Base-by-base conservation (phyloP, 2,113 vertebrate genomes). In the Semicossyphus pulcher region DNA sequence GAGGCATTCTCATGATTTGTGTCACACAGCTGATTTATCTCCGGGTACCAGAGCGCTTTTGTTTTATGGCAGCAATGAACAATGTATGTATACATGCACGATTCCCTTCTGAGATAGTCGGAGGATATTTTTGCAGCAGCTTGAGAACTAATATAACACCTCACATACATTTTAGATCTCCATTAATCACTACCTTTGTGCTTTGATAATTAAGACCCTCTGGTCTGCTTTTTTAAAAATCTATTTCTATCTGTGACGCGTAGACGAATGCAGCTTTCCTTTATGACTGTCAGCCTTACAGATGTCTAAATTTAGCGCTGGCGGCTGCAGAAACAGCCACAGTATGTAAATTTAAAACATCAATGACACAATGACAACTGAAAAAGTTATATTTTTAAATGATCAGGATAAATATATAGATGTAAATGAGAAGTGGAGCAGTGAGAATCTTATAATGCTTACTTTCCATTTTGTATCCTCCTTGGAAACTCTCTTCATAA, bases 1-100 rank as follows among this genome's bases (percentile, higher is more conserved):
- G 88, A 78, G 82, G 69, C 81, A 66, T 89, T 81, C 60, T 71
- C 88, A 89, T 71, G 53, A 89, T 72, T 20, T 73, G 71, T 39
- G 15, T 44, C 26, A 62, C 23, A 28, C 23, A 7, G 7, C 11
- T 29, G 15, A 23, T 68, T 61, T 39, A 36, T 64, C 49, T 18
- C 32, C n/a, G 61, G 37, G 52, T n/a, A 44, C 4, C 41, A n/a
- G 41, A n/a, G 18, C 8, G 7, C 7, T 44, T 44, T 44, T 7
- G 18, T 15, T 41, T 41, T 41, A 11, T 41, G 36, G 39, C 39
- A 41, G 39, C n/a, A n/a, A n/a, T n/a, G n/a, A n/a, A n/a, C 7
- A 15, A 3, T 11, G n/a, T 37, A 48, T 44, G 6, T 12, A 21
- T 37, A 44, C 63, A 59, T 60, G 20, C 2, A 68, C 1, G 14